These are phyloP conservation scores for Eospalax fontanierii DNA, from an alignment of 2,797 vertebrate species.

Conservation along the genomic window DNA sequence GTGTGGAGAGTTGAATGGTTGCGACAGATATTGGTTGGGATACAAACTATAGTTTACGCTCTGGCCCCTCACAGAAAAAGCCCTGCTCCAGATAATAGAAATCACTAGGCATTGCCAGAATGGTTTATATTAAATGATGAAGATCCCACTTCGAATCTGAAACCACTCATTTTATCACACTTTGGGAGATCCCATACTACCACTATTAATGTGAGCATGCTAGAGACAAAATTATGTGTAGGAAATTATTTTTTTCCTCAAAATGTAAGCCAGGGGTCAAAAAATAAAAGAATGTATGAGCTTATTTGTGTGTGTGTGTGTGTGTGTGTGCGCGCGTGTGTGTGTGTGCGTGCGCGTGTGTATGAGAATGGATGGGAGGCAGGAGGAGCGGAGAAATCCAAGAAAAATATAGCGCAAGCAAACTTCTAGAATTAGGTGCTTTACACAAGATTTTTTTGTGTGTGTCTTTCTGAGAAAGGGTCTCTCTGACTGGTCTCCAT, in stretches of 20 bases:
- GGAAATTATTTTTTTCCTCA: conserved; percentile 71
- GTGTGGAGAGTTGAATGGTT: neutral
- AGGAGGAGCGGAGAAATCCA: conserved; percentile 61
- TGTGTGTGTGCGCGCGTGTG: neutral
- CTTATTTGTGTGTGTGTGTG: conserved; percentile 45
- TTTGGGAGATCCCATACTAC: conserved; percentile 67
- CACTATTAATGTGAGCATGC: conserved; percentile 7
- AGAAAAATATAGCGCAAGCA: conserved; percentile 38
- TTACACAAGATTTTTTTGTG: neutral
- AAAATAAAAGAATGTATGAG: conserved; percentile 12
- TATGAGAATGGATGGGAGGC: conserved; percentile 1
- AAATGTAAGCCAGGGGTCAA: conserved; percentile 44
- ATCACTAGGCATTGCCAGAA: conserved; percentile 54
- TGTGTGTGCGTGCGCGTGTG: neutral
- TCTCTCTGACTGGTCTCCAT: too few relatives aligned
- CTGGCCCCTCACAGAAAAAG: conserved; percentile 43
- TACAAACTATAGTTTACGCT: neutral
- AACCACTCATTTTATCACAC: conserved; percentile 70
- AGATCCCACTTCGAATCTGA: conserved; percentile 76
- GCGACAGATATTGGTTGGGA: neutral
- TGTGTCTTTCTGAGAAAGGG: too few relatives aligned
- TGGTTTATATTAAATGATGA: conserved; percentile 76
- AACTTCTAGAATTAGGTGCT: conserved; percentile 63
- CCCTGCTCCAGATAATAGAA: conserved; percentile 53
- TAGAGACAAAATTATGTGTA: conserved; percentile 74